These are phyloP conservation scores for Hypomesus transpacificus DNA, from an alignment of 2,113 vertebrate genomes.

Conservation along the genomic window DNA sequence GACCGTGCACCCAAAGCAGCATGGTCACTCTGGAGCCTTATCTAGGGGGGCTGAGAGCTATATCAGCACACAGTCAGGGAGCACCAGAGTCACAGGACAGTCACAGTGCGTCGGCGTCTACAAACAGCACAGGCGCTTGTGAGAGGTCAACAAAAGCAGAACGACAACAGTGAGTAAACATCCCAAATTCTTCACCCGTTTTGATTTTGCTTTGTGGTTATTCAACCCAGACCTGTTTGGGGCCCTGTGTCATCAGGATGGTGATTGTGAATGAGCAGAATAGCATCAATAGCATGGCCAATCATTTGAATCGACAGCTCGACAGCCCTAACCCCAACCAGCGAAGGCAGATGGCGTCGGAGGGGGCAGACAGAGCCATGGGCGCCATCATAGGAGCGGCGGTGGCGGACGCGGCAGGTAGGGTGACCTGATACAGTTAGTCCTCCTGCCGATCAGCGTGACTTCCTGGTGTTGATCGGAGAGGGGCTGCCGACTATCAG, in stretches of 20 bases:
- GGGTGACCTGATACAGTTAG: constrained; percentile 19
- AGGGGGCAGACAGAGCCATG: constrained; percentile 52
- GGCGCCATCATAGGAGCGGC: constrained; percentile 70
- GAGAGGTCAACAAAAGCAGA: not conserved
- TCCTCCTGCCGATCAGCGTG: not conserved
- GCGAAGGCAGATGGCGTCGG: constrained; percentile 54
- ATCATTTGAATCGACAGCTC: too few species aligned
- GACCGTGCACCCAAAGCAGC: not conserved
- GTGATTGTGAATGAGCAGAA: too few species aligned
- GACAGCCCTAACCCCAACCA: too few species aligned
- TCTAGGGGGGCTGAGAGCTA: not conserved
- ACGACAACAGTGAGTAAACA: constrained; percentile 23
- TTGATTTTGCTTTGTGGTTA: too few species aligned
- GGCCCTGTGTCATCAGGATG: too few species aligned
- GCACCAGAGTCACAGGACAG: constrained; percentile 16
- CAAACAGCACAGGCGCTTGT: not conserved
- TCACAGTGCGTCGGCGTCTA: not conserved
- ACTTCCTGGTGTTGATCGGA: not conserved
- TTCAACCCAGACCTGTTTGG: too few species aligned
- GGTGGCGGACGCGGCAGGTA: constrained; percentile 71
- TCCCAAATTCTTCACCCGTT: too few species aligned
- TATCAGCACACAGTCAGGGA: constrained; percentile 25
- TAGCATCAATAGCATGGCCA: too few species aligned
- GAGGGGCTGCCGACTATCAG: not conserved
- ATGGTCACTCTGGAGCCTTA: not conserved